Evolutionary conservation across 2,888 invertebrate species (phyloP).

Genomic region (Coleophora deauratella): DNA sequence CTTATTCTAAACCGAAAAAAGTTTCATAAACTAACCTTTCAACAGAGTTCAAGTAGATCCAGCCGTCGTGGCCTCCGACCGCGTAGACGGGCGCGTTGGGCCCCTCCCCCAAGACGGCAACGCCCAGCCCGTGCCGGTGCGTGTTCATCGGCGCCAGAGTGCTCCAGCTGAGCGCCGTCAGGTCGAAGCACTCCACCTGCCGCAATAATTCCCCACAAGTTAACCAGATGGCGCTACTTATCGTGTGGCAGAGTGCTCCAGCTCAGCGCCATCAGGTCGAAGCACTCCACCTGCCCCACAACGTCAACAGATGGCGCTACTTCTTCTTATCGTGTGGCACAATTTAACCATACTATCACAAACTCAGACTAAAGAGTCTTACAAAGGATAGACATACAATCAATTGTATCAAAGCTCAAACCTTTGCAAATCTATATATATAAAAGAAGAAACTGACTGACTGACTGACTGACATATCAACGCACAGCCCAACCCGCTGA

Average conservation of each 20-base stretch:
- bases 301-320: no score
- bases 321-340: no score
- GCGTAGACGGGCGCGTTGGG: constrained; percentile 90
- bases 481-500: no score
- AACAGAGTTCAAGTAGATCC: constrained; percentile 95
- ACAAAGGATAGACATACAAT: no score
- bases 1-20: no score
- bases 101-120: constrained; percentile 82
- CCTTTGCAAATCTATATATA: no score
- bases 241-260: constrained; percentile 88
- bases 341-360: no score
- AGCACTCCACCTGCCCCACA: constrained; percentile 80
- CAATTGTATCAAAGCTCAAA: no score
- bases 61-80: constrained; percentile 96
- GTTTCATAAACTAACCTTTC: constrained; percentile 65
- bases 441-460: no score
- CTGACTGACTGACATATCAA: no score
- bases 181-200: constrained; percentile 88
- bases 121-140: constrained; percentile 87
- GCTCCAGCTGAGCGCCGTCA: constrained; percentile 86
- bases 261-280: constrained; percentile 84
- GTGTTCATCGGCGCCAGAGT: constrained; percentile 91
- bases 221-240: no score
- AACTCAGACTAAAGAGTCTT: no score
- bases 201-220: not conserved